Evolutionary conservation across 2,888 invertebrate species (phyloP), one percentile per base, ranked within the genome.

Genomic region (Hirtodrosophila cameraria): DNA sequence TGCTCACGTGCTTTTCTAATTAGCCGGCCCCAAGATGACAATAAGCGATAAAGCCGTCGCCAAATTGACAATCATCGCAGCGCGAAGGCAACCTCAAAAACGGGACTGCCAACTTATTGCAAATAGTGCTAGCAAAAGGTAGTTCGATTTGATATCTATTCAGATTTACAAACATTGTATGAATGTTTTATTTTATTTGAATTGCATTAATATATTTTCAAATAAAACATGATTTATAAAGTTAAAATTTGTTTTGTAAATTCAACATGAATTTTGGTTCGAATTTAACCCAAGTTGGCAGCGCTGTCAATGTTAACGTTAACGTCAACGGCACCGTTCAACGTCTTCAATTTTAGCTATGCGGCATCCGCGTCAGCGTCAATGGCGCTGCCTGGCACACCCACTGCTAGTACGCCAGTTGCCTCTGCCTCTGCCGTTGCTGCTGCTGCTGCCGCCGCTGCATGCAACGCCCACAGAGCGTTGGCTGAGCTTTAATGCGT

Each of bases 31-130:
- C 63, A 25, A 81, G 79, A 80, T 80, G 79, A 77, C 82, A 80
- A 77, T 82, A 70, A 69, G 60, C 81, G 82, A 86, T 77, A 82
- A 75, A 75, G 65, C 67, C 81, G 81, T 74, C 65, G 81, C 81
- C 66, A 87, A 86, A 85, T 88, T 88, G 88, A 87, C 88, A 88
- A 88, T 88, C 88, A 86, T 86, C 83, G 52, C 38, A 8, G 27
- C 11, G 11, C 13, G 2, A 36, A n/a, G 27, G 12, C 45, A 15
- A 18, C 15, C 20, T 20, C 27, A n/a, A n/a, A n/a, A n/a, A 30
- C 13, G 18, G 43, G n/a, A 46, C 60, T 54, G 60, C 54, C 54
- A 60, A 60, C 59, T 54, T 27, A 41, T 12, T 25, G 11, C 13
- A 43, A 35, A 33, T 25, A 20, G 27, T 28, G 5, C 8, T 35